phyloP scores from a whole-genome alignment of 2,797 vertebrate genomes.

The Picus viridis region DNA sequence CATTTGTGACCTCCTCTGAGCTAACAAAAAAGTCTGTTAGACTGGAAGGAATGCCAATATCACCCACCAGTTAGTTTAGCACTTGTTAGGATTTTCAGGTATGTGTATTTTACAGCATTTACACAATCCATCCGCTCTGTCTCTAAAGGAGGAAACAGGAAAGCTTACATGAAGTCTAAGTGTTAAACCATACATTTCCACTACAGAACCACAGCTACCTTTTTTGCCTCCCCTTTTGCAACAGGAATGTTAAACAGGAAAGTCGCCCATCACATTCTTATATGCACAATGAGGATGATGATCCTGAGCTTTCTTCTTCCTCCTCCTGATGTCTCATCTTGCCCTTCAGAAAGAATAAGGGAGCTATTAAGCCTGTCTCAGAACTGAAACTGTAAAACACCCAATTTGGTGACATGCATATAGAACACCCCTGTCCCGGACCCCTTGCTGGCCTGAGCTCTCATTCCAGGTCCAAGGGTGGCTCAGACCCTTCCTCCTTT shows the following conservation, averaged over 20 bases:
- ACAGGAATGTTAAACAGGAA: not conserved
- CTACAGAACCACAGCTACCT: not conserved
- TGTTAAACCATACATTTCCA: not conserved
- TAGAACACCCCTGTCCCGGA: not conserved
- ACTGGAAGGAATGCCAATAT: not conserved
- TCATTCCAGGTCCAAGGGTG: not conserved
- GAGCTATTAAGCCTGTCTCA: not conserved
- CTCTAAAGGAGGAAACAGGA: not conserved
- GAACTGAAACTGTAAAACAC: not conserved
- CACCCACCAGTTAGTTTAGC: not conserved
- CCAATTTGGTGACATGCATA: not conserved
- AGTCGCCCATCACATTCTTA: not conserved
- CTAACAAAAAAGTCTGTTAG: not conserved
- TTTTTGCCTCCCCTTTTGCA: not conserved
- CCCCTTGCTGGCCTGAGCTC: not conserved
- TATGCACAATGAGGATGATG: fast-evolving
- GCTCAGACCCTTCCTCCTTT: not conserved
- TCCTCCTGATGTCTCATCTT: not conserved
- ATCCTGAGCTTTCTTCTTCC: not conserved
- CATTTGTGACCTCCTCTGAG: not conserved
- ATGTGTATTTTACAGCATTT: not conserved
- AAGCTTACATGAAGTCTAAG: not conserved
- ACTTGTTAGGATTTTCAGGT: not conserved
- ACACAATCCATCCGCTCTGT: not conserved
- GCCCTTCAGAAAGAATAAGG: not conserved